phyloP scores from a whole-genome alignment of 2,113 vertebrate genomes.

The Thamnaconus septentrionalis region DNA sequence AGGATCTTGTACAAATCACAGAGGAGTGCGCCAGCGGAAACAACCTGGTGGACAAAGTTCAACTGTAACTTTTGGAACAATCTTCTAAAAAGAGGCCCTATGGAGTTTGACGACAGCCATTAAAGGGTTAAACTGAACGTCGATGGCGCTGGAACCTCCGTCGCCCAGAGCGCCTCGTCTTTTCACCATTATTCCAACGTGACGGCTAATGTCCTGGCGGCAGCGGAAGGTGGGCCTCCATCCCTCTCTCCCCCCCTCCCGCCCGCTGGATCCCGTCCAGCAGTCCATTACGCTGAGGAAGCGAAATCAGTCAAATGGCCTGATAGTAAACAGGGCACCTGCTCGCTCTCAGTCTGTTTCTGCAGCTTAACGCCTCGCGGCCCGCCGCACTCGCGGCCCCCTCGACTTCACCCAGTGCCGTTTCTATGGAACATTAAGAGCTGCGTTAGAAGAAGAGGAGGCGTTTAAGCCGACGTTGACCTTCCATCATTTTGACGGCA shows the following conservation, averaged over 20 bases:
- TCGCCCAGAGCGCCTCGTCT: slow-evolving; percentile 19
- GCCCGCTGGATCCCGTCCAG: slow-evolving; percentile 43
- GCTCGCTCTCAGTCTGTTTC: no score
- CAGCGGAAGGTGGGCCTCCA: slow-evolving; percentile 20
- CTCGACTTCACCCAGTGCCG: no score
- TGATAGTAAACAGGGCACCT: no score
- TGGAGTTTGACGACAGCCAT: slow-evolving; percentile 3
- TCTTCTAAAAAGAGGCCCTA: not conserved
- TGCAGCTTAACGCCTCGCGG: no score
- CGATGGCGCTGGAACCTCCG: slow-evolving; percentile 17
- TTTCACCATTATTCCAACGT: slow-evolving; percentile 35
- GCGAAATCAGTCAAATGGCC: no score
- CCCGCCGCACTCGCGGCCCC: no score
- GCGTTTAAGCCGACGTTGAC: no score
- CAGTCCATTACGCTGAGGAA: no score
- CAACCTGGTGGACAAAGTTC: not conserved
- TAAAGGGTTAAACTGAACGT: slow-evolving; percentile 5
- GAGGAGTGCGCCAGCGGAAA: not conserved
- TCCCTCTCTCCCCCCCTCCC: not conserved
- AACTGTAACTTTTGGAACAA: not conserved
- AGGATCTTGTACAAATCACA: not conserved
- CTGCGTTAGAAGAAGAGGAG: no score
- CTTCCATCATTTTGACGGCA: no score
- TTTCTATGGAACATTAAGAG: no score
- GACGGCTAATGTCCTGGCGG: slow-evolving; percentile 43